Percentiles rank a stretch among this genome's conserved stretches.
These are phyloP conservation scores for Drosophila sechellia DNA, from an alignment of 1,140 invertebrate genomes.

Conservation along the genomic window DNA sequence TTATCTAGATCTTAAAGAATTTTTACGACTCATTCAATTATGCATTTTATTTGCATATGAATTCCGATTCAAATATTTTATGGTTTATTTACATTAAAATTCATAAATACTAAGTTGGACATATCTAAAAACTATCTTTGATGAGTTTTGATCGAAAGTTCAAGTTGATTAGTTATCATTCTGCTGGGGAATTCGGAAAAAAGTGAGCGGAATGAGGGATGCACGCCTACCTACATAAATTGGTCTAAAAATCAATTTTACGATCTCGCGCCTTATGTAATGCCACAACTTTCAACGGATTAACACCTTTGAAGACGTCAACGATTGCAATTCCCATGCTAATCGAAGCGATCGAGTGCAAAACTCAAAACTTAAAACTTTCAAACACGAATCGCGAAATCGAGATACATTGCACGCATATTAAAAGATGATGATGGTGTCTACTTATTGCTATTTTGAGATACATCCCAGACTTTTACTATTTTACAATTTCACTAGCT, in stretches of 20 bases:
- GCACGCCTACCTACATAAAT: constrained; percentile 5
- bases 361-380: constrained; percentile 17
- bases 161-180: constrained; percentile 10
- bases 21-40: not conserved
- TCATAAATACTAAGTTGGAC: not conserved
- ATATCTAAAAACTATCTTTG: no score
- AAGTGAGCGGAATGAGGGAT: constrained; percentile 1
- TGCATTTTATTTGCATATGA: constrained; percentile 19
- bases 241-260: constrained; percentile 14
- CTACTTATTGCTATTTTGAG: not conserved
- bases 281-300: constrained; percentile 36
- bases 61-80: constrained; percentile 3
- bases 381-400: constrained; percentile 39
- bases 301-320: constrained; percentile 37
- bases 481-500: not conserved
- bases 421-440: constrained; percentile 36
- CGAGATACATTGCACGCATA: constrained; percentile 45
- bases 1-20: not conserved
- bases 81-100: not conserved
- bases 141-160: not conserved
- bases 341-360: constrained; percentile 46
- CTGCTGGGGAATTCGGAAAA: not conserved
- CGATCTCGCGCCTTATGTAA: constrained; percentile 27
- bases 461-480: constrained; percentile 23
- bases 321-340: constrained; percentile 51